These are phyloP conservation scores for Stercorarius parasiticus DNA, from an alignment of 2,113 vertebrate genomes.

Conservation along the genomic window DNA sequence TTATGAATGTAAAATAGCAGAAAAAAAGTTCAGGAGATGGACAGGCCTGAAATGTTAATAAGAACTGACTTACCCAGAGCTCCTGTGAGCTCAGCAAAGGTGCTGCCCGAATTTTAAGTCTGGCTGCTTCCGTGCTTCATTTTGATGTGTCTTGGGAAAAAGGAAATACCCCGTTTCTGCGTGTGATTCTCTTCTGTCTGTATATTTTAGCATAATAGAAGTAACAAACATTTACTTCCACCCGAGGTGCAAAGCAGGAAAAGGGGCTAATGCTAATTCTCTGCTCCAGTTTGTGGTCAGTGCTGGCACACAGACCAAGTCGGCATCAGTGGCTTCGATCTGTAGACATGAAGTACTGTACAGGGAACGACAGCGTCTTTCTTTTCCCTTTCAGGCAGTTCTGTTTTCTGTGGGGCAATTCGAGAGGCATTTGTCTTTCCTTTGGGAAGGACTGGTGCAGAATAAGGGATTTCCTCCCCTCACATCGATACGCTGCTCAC, in stretches of 20 bases:
- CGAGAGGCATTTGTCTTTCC: not conserved
- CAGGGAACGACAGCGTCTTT: not conserved
- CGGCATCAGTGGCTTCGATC: not conserved
- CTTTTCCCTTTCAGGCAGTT: not conserved
- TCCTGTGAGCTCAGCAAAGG: not conserved
- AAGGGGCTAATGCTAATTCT: not conserved
- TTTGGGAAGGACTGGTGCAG: not conserved
- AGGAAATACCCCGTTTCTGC: not conserved
- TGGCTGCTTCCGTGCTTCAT: not conserved
- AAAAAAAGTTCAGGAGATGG: conserved; percentile 26
- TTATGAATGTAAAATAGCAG: conserved; percentile 60
- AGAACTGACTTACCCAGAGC: conserved; percentile 31
- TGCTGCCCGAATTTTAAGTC: conserved; percentile 31
- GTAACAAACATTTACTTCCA: not conserved
- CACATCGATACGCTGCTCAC: not conserved
- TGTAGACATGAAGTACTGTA: not conserved
- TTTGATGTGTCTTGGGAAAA: not conserved
- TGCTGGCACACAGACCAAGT: not conserved
- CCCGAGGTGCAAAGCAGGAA: not conserved
- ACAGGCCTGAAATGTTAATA: conserved; percentile 31
- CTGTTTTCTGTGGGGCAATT: not conserved
- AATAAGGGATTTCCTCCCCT: not conserved
- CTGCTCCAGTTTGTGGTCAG: fast-evolving
- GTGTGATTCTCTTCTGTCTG: not conserved
- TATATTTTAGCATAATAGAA: not conserved